These are phyloP conservation scores for Palythoa grandis DNA, from an alignment of 92 coral and sea anemone genomes.

Conservation along the genomic window DNA sequence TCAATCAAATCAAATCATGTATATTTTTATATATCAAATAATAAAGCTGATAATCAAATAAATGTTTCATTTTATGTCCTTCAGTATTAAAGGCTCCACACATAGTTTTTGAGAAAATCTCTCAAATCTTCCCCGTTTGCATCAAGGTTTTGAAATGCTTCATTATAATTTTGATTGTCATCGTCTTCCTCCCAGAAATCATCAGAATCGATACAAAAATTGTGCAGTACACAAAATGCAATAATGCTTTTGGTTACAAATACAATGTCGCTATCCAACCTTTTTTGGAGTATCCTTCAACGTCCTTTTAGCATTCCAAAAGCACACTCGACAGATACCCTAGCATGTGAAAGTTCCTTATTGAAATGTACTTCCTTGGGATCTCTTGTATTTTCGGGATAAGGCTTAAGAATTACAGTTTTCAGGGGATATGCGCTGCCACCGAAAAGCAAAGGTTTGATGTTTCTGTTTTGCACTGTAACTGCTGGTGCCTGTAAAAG, in stretches of 20 bases:
- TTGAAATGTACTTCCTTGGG: conserved; percentile 13
- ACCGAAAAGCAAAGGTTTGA: too few species aligned
- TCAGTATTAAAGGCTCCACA: background rate
- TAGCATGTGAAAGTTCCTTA: conserved; percentile 29
- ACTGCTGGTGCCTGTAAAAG: too few species aligned
- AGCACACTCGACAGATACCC: conserved; percentile 44
- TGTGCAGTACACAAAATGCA: conserved; percentile 40
- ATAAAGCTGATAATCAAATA: background rate
- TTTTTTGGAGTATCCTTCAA: conserved; percentile 30
- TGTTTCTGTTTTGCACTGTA: too few species aligned
- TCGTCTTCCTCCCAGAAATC: conserved; percentile 17
- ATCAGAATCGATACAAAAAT: conserved; percentile 32
- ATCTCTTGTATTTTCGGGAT: background rate
- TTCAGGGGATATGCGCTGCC: background rate
- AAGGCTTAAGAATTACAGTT: background rate
- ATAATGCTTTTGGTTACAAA: background rate
- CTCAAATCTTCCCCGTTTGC: conserved; percentile 24
- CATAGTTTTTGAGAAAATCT: conserved; percentile 1
- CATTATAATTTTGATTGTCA: conserved; percentile 20
- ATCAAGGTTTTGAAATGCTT: conserved; percentile 1
- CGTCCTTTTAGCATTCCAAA: conserved; percentile 48
- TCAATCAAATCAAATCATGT: background rate
- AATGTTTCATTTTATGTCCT: background rate
- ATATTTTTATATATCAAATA: background rate
- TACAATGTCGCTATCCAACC: conserved; percentile 28